Evolutionary conservation across 2,113 vertebrate species (phyloP).

Genomic region (Thermophis baileyi): DNA sequence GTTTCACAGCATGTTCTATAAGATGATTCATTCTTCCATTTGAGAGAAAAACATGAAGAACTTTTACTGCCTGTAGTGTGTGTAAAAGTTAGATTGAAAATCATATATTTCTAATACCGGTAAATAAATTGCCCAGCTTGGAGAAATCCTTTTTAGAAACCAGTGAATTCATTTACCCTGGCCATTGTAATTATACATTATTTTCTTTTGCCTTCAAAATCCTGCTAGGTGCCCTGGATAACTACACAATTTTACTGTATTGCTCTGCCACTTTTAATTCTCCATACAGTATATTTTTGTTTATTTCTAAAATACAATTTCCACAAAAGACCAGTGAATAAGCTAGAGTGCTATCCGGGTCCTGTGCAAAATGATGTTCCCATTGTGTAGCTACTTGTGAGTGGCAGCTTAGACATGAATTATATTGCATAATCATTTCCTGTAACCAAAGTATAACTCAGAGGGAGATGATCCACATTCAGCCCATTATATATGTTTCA

Average conservation of each 20-base stretch:
- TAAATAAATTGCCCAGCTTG: not conserved
- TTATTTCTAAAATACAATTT: not conserved
- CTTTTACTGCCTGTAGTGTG: not conserved
- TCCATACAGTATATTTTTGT: not conserved
- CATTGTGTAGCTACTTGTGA: not conserved
- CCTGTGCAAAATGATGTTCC: not conserved
- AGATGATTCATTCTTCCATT: not conserved
- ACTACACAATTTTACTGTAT: not conserved
- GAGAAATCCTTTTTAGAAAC: not conserved
- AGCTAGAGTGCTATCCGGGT: not conserved
- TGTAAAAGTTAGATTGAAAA: not conserved
- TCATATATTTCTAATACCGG: not conserved
- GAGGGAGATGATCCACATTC: not conserved
- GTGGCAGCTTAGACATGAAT: not conserved
- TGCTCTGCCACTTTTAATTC: not conserved
- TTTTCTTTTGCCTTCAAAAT: not conserved
- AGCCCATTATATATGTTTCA: not conserved
- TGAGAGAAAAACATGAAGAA: not conserved
- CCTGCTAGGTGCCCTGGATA: not conserved
- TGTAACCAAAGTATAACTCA: not conserved
- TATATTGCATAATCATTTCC: not conserved
- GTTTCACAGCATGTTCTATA: not conserved
- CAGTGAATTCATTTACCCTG: not conserved
- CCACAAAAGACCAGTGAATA: not conserved
- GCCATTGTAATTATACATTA: not conserved